Evolutionary conservation across 35 echinoderm and acorn worm genomes (phyloP), one percentile per base, ranked within the genome.

Genomic region (Chiridota heheva): DNA sequence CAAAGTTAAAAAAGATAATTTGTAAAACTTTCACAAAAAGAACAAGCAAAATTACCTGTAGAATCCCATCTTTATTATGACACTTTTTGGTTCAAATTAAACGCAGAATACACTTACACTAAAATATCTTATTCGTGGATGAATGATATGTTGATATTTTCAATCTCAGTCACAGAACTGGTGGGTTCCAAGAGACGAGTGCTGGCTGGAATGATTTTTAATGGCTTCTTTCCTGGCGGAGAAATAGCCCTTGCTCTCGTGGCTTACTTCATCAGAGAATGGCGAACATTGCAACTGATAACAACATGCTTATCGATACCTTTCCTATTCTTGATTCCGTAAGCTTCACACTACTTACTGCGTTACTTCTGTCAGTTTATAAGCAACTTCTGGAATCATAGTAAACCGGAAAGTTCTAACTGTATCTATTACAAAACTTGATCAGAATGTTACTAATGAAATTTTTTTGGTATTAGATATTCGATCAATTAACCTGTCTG

Each of bases 201-300:
- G 0, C 29, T 82, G 12, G 77, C 73, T 26, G 90, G 83, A 1
- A 81, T 74, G 32, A 30, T 80, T 22, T 63, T 75, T 2, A 40
- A 60, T 18, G 15, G 42, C 4, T 66, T 72, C 62, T 92, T 81
- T 62, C 20, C 75, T 31, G 8, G 46, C 37, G 90, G 90, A 7
- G 73, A 72, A 38, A 69, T 86, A 7, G 4, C 76, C 7, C 65
- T 87, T 16, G 40, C 90, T 0, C 7, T 87, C n/a, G 60, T 81
- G 5, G 90, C 90, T 13, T 92, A 87, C 30, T 64, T 87, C 26
- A 87, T 92, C 16, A 31, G 67, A 47, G 57, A 86, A 2, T 92
- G 90, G 90, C 58, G 84, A 12, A 32, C 67, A 7, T 73, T 92
- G 27, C 75, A 85, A 37, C 74, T 92, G 2, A 35, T 58, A 10